Percentiles rank a stretch among this genome's conserved stretches.
Conservation (phyloP, 2,888 invertebrate species). For the Cynaeus angustus region DNA sequence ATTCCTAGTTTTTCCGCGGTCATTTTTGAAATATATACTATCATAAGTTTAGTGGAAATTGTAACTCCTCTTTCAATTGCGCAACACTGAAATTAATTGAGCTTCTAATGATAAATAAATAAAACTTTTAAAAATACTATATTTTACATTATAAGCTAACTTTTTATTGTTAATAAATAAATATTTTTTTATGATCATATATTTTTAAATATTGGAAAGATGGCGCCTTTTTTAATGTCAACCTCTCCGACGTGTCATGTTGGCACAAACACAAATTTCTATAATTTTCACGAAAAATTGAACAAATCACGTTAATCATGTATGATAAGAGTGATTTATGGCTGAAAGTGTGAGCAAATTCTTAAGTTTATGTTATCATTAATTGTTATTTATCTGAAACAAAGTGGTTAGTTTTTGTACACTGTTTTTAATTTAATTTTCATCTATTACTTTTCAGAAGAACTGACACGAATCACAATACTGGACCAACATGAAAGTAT, state of each 20-base stretch:
- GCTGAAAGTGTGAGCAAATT: background rate
- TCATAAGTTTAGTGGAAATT: no score
- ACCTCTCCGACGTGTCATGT: conserved; percentile 34
- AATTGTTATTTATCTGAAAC: background rate
- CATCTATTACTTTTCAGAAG: background rate
- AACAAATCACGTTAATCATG: conserved; percentile 4
- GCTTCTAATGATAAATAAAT: no score
- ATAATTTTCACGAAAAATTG: conserved; percentile 11
- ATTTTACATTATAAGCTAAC: no score
- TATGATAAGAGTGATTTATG: background rate
- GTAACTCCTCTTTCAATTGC: no score
- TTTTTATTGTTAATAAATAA: no score
- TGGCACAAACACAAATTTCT: background rate
- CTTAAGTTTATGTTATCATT: background rate
- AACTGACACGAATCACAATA: background rate
- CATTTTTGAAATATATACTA: no score
- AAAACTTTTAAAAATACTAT: no score
- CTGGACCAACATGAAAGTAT: conserved; percentile 12
- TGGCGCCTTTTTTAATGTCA: conserved; percentile 26
- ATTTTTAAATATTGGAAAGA: conserved; percentile 8
- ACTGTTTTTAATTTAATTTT: background rate
- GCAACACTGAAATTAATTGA: no score
- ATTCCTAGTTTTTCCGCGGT: no score
- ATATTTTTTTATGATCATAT: no score
- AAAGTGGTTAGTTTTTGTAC: background rate